Evolutionary conservation across 2,797 vertebrate species (phyloP).

Genomic region (Taeniopygia guttata): DNA sequence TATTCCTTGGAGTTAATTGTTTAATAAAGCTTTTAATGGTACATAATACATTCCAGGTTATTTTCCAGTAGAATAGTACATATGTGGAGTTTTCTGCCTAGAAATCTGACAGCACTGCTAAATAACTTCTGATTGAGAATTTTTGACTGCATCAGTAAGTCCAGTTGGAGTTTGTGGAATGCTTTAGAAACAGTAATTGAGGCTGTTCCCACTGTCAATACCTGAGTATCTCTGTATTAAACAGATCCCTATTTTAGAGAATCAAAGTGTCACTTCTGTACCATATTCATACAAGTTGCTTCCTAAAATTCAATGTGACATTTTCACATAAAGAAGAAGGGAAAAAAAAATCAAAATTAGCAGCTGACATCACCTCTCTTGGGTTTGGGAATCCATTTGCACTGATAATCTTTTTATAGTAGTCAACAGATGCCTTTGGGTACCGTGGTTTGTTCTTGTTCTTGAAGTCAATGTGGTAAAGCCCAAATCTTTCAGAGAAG

Average conservation of each 20-base stretch:
- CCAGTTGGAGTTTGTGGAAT: background rate
- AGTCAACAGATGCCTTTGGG: constrained; percentile 90
- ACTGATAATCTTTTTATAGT: constrained; percentile 86
- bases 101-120: background rate
- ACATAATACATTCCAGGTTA: background rate
- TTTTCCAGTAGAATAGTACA: background rate
- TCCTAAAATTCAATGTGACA: background rate
- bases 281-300: background rate
- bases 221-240: background rate
- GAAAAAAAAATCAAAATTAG: background rate
- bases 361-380: constrained; percentile 79
- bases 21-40: background rate
- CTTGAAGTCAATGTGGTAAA: constrained; percentile 89
- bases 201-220: background rate
- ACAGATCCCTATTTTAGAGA: background rate
- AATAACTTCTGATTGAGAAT: background rate
- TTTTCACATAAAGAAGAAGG: background rate
- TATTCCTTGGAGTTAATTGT: background rate
- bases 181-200: background rate
- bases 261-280: background rate
- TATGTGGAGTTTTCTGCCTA: background rate
- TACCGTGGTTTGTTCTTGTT: constrained; percentile 89
- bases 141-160: background rate
- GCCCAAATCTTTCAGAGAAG: constrained; percentile 88
- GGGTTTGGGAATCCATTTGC: constrained; percentile 90